Percentiles rank a stretch among this genome's conserved stretches.
These are phyloP conservation scores for Vesta saturnalis DNA, from an alignment of 2,888 invertebrate genomes.

Conservation along the genomic window DNA sequence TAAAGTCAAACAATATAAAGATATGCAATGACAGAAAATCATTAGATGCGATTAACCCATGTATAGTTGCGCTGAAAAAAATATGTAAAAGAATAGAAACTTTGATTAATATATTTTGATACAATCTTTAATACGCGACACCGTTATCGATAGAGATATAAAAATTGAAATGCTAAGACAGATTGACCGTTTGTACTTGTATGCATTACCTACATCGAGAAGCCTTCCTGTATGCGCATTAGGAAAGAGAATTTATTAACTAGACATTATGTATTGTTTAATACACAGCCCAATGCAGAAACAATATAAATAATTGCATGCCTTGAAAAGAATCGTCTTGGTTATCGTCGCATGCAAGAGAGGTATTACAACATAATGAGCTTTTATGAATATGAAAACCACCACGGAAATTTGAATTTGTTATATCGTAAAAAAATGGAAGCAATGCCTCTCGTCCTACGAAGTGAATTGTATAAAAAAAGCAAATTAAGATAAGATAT, in stretches of 20 bases:
- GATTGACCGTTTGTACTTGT: not conserved
- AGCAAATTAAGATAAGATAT: constrained; percentile 25
- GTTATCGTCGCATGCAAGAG: constrained; percentile 46
- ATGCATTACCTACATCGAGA: not conserved
- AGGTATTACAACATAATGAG: constrained; percentile 46
- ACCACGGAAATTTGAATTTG: constrained; percentile 45
- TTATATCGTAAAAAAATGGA: constrained; percentile 27
- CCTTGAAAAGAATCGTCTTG: constrained; percentile 35
- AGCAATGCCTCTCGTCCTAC: constrained; percentile 25
- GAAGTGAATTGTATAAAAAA: constrained; percentile 16
- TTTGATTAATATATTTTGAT: too few species aligned
- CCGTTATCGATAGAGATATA: too few species aligned
- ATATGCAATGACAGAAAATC: too few species aligned
- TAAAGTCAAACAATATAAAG: too few species aligned
- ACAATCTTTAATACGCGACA: too few species aligned
- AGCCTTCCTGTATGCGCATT: not conserved
- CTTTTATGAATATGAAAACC: constrained; percentile 49
- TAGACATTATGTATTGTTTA: constrained; percentile 28
- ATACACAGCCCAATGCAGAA: constrained; percentile 36
- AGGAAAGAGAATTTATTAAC: constrained; percentile 18
- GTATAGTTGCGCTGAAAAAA: too few species aligned
- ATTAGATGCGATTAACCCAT: too few species aligned
- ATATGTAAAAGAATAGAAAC: too few species aligned
- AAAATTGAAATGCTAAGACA: too few species aligned
- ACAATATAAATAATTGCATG: constrained; percentile 37